phyloP scores from a whole-genome alignment of 2,888 invertebrate genomes.

The Limnephilus lunatus region DNA sequence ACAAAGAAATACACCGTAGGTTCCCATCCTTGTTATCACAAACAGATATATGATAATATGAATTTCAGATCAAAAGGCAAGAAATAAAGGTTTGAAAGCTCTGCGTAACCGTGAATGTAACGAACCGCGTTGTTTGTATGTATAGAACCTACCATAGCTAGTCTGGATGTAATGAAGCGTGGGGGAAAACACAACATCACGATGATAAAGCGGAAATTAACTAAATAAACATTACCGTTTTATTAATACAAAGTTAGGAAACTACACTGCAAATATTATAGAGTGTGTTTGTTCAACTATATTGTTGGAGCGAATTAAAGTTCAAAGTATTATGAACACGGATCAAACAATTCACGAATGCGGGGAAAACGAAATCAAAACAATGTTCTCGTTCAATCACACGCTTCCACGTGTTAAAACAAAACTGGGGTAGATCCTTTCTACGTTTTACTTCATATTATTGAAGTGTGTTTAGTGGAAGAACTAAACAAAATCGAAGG shows the following conservation, averaged over 20 bases:
- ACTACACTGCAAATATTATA: slow-evolving; percentile 8
- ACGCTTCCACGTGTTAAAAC: background rate
- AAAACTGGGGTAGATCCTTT: background rate
- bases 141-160: background rate
- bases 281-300: background rate
- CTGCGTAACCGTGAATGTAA: slow-evolving; percentile 26
- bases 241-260: slow-evolving; percentile 29
- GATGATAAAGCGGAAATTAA: slow-evolving; percentile 65
- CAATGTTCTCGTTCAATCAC: background rate
- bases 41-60: background rate
- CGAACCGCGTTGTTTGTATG: slow-evolving; percentile 54
- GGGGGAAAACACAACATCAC: slow-evolving; percentile 63
- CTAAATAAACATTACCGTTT: slow-evolving; percentile 63
- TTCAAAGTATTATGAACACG: slow-evolving; percentile 1
- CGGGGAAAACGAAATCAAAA: background rate
- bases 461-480: background rate
- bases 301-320: background rate
- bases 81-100: slow-evolving; percentile 16
- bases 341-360: background rate
- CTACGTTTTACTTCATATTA: background rate
- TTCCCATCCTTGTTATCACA: background rate
- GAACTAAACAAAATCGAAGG: background rate
- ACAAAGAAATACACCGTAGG: background rate
- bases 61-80: background rate
- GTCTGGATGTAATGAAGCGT: slow-evolving; percentile 61